Base-by-base conservation (phyloP, 2,888 invertebrate genomes). In the Caenorhabditis sp. region DNA sequence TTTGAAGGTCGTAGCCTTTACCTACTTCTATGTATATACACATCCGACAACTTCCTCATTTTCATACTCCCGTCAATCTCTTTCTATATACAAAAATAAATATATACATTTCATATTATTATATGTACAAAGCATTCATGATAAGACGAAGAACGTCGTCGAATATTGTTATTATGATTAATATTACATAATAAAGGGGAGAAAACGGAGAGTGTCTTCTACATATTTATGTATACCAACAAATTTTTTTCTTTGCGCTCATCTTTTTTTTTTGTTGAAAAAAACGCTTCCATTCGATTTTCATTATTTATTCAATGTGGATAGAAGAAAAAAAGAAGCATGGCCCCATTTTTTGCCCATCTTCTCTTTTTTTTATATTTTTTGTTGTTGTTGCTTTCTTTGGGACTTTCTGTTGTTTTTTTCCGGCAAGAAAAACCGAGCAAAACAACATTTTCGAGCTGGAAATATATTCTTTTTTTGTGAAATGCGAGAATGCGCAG, bases 281-380 rank as follows among this genome's bases (percentile, higher is more conserved):
- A 14, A 43, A 43, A 17, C 43, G 31, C 69, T 64, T 59, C 59
- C 70, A 31, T 61, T 61, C 64, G 59, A 38, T 56, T 38, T 60
- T 61, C 57, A 58, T 70, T 57, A 59, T 60, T 65, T 60, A 60
- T 66, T 49, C 60, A 54, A 59, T 52, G 49, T 7, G 31, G 31
- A 31, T 31, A 31, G 31, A 10, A 31, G n/a, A 31, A 31, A 31
- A 31, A 10, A 31, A 31, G 31, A 31, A 31, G 31, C 31, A 31
- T 31, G 10, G 12, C 36, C 43, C 20, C 38, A 12, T 23, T 59
- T 36, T 21, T n/a, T 50, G 43, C 53, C 61, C 36, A 14, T 54
- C 31, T 53, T 25, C 38, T 14, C n/a, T 14, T 21, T 12, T 49
- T 60, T 54, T 59, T 63, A 31, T 31, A 31, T 59, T 58, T 53